Conservation (phyloP, 2,113 vertebrate species). For the Hassar affinis region DNA sequence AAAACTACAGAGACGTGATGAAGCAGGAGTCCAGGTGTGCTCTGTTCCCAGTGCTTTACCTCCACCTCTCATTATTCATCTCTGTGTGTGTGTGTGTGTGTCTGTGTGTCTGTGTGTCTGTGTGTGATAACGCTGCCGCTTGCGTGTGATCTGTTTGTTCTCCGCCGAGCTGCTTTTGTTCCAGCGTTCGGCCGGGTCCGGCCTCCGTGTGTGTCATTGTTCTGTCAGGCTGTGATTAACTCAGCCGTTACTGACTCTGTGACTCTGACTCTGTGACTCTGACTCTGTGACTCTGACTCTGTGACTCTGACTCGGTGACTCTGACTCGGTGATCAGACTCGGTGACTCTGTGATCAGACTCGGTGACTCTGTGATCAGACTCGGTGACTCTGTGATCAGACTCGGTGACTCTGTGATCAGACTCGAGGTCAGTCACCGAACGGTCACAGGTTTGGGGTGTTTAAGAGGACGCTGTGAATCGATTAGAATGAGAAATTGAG, state of each 20-base stretch:
- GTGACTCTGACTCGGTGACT: too few species aligned
- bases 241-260: neutral
- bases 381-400: too few species aligned
- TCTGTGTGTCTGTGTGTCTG: neutral
- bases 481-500: too few species aligned
- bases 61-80: slow-evolving; percentile 17
- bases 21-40: slow-evolving; percentile 19
- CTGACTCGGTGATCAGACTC: too few species aligned
- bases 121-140: slow-evolving; percentile 9
- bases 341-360: too few species aligned
- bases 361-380: too few species aligned
- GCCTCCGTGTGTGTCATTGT: slow-evolving; percentile 35
- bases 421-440: too few species aligned
- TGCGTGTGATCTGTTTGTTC: slow-evolving; percentile 29
- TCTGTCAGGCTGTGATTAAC: slow-evolving; percentile 27
- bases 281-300: too few species aligned
- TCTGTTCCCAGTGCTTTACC: slow-evolving; percentile 11
- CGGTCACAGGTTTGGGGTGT: too few species aligned
- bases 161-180: slow-evolving; percentile 32
- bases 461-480: too few species aligned
- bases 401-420: too few species aligned
- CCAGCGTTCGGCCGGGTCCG: slow-evolving; percentile 16
- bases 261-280: too few species aligned
- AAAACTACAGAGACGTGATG: neutral
- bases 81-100: slow-evolving; percentile 17